A percentile compares a stretch with the other conserved stretches of the same genome.
phyloP scores from a whole-genome alignment of 2,888 invertebrate species.

The Hedychridium roseum region DNA sequence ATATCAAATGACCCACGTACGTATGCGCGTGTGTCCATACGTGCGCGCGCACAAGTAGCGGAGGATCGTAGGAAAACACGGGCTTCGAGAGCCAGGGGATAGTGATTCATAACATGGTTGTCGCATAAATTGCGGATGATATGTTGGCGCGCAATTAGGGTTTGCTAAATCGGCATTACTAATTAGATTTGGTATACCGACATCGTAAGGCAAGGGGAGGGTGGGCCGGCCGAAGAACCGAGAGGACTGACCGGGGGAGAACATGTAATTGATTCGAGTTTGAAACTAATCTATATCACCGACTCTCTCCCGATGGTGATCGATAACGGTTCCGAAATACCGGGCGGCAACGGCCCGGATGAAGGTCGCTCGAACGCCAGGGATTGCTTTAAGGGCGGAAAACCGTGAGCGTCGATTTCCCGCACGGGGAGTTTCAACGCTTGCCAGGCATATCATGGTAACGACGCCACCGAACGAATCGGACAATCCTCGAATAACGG shows the following conservation, averaged over 20 bases:
- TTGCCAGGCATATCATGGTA: too few species aligned
- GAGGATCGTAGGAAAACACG: slow-evolving; percentile 4
- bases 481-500: too few species aligned
- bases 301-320: slow-evolving; percentile 33
- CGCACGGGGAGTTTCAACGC: too few species aligned
- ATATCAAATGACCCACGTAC: slow-evolving; percentile 23
- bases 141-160: slow-evolving; percentile 58
- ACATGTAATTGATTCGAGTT: slow-evolving; percentile 58
- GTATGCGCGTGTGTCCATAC: slow-evolving; percentile 3
- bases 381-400: too few species aligned
- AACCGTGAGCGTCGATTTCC: slow-evolving; percentile 23
- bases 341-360: slow-evolving; percentile 5
- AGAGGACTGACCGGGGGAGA: too few species aligned
- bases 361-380: slow-evolving; percentile 21
- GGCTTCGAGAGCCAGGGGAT: slow-evolving; percentile 18
- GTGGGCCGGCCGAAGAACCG: too few species aligned
- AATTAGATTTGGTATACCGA: slow-evolving; percentile 52
- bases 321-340: slow-evolving; percentile 35
- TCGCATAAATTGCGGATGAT: slow-evolving; percentile 56
- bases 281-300: slow-evolving; percentile 50
- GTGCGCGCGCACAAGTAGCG: slow-evolving; percentile 6
- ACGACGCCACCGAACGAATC: too few species aligned
- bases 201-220: too few species aligned
- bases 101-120: slow-evolving; percentile 48
- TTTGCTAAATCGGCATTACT: slow-evolving; percentile 57